A percentile compares a stretch with the other conserved stretches of the same genome.
Evolutionary conservation across 1,140 invertebrate genomes (phyloP).

Genomic region (Lordiphosa collinella): DNA sequence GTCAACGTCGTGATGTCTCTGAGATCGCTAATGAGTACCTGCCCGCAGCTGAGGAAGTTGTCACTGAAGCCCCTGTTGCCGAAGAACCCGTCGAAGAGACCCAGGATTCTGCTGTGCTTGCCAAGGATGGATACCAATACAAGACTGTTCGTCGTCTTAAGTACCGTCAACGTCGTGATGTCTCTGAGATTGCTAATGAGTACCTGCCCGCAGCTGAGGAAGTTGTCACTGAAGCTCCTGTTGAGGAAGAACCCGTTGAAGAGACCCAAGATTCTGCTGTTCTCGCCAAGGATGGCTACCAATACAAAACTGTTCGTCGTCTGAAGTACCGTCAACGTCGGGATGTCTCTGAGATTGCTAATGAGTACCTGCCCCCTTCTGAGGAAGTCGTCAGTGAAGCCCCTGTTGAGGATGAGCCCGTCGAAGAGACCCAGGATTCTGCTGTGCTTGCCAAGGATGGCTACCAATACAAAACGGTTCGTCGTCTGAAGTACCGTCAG

Average conservation of each 20-base stretch:
- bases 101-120: constrained; percentile 45
- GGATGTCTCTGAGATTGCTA: constrained; percentile 55
- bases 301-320: constrained; percentile 57
- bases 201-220: constrained; percentile 51
- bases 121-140: constrained; percentile 53
- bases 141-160: constrained; percentile 55
- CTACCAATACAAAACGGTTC: constrained; percentile 58
- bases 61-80: constrained; percentile 15
- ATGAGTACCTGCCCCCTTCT: constrained; percentile 46
- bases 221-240: constrained; percentile 16
- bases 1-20: constrained; percentile 48
- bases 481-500: constrained; percentile 50
- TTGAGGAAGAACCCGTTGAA: constrained; percentile 16
- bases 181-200: constrained; percentile 46
- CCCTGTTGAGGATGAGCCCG: constrained; percentile 9
- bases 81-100: constrained; percentile 24
- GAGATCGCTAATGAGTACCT: constrained; percentile 54
- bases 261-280: constrained; percentile 40
- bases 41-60: constrained; percentile 43
- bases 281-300: constrained; percentile 52
- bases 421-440: constrained; percentile 38
- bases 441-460: constrained; percentile 49
- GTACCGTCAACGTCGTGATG: constrained; percentile 61
- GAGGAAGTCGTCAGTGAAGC: constrained; percentile 23
- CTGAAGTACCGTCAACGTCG: constrained; percentile 56